Conservation (phyloP, 2,888 invertebrate genomes). For the Agrochola lychnidis region DNA sequence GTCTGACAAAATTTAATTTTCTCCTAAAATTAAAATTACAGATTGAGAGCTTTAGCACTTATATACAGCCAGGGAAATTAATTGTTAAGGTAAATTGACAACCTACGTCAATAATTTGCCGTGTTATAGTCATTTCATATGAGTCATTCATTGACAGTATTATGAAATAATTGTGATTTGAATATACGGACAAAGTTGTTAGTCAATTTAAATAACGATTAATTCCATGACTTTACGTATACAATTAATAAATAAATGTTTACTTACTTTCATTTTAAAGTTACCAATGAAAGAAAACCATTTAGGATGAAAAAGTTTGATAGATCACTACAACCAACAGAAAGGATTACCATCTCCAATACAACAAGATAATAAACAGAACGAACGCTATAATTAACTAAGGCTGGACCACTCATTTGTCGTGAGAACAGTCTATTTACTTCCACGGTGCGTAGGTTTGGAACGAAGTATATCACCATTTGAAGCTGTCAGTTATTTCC, state of each 20-base stretch:
- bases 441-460: conserved; percentile 6
- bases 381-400: conserved; percentile 40
- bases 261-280: not conserved
- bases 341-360: conserved; percentile 20
- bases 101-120: not conserved
- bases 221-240: not conserved
- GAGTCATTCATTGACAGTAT: not conserved
- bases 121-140: not conserved
- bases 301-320: not conserved
- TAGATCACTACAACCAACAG: not conserved
- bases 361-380: conserved; percentile 34
- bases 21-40: not conserved
- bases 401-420: conserved; percentile 51
- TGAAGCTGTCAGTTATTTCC: not conserved
- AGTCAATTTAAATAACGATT: not conserved
- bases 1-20: not conserved
- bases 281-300: not conserved
- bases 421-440: conserved; percentile 5
- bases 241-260: not conserved
- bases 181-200: not conserved
- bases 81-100: not conserved
- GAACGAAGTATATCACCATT: conserved; percentile 19
- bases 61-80: not conserved
- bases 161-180: not conserved
- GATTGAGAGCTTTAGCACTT: not conserved